Evolutionary conservation across 2,888 invertebrate genomes (phyloP), one percentile per base, ranked within the genome.

Genomic region (Amphipoea oculea): DNA sequence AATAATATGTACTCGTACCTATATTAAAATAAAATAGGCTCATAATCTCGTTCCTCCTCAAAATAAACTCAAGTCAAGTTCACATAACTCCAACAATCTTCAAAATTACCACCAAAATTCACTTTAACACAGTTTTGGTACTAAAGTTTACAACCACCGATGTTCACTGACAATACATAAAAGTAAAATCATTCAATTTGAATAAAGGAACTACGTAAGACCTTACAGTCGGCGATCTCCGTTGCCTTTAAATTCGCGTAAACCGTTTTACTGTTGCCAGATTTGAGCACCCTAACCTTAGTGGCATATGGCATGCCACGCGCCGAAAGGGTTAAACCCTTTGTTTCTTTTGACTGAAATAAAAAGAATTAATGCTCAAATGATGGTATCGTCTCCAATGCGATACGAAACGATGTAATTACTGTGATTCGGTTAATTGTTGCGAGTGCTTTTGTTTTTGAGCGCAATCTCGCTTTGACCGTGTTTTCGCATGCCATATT

Each of bases 341-440:
- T 95, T 95, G 95, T 96, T 95, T 95, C 93, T 92, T 87, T 86
- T 87, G 88, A 93, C 89, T 90, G 89, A 90, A 90, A 89, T 90
- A 93, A 93, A 93, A 92, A 90, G 88, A 93, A 93, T 92, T 88
- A 92, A 94, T 93, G 82, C 92, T 92, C 91, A 90, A 95, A 94
- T 93, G 96, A 95, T 94, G 93, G 94, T 96, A 96, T 96, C 96
- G 92, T 92, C 96, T 96, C 94, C 96, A 96, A 95, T 95, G 92
- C 90, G 88, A 91, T 92, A 93, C 96, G 96, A 95, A 95, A 92
- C 90, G 88, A 91, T 92, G 93, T 94, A 96, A 96, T 96, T 96
- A 96, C 95, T 93, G 93, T 95, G 94, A 96, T 96, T 94, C 94
- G 89, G 92, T 94, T 96, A 96, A 96, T 96, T 96, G 96, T 95